Evolutionary conservation across 2,888 invertebrate genomes (phyloP), one percentile per base, ranked within the genome.

Genomic region (Ophion costatus): DNA sequence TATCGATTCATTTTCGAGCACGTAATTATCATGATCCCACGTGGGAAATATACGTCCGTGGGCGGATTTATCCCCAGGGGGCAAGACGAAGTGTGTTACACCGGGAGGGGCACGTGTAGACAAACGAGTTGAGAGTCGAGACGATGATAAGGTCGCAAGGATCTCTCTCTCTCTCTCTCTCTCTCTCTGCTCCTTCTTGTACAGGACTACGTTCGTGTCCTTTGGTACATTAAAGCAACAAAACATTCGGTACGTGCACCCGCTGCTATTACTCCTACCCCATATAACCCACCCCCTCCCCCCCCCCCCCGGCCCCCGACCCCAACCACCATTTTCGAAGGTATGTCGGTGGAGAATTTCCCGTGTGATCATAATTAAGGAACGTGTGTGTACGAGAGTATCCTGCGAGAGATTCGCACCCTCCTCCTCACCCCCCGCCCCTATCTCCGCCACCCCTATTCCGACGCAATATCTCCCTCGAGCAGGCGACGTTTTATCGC

Each of bases 41-140:
- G 84, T 77, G 73, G 77, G 77, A 85, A 85, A 86, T 86, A 85
- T 17, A 45, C 80, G 84, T 81, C 86, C 76, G 10, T 64, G 69
- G 61, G 79, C 51, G 66, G 86, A 87, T 86, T 86, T 86, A 84
- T 84, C 81, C 77, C n/a, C 33, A 56, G 73, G 78, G 81, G 45
- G 64, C 33, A 51, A 63, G 77, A 84, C 17, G 70, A 74, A 77
- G 80, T 80, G 69, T 69, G 67, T 38, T 77, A 74, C 63, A n/a
- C 81, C 51, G 73, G 57, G 64, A 77, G 77, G 24, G 67, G 61
- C 67, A 67, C 61, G 61, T 63, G 69, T 42, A 78, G 86, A 86
- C 81, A 82, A 85, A 87, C 83, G 84, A 75, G 84, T 84, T 64
- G 77, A 84, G 86, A 84, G 80, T 80, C 80, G 76, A 83, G 77